These are phyloP conservation scores for Pterocles burchelli DNA, from an alignment of 2,113 vertebrate genomes.

Conservation along the genomic window DNA sequence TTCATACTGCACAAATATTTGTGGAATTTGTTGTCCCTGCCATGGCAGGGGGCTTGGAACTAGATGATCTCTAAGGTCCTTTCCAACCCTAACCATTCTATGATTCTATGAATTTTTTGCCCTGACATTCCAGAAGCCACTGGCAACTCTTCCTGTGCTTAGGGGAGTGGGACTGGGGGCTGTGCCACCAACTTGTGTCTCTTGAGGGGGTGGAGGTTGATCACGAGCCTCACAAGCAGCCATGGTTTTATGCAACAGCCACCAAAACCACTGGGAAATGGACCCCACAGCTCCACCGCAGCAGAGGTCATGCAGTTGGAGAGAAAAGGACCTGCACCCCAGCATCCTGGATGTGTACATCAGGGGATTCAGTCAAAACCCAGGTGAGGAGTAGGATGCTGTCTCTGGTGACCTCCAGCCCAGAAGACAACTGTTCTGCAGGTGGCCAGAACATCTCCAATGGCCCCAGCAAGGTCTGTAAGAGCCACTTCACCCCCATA, in stretches of 20 bases:
- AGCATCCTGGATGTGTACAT: background rate
- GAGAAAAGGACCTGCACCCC: background rate
- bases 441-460: too few relatives aligned
- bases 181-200: background rate
- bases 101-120: too few relatives aligned
- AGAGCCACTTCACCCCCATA: background rate
- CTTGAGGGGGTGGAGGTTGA: background rate
- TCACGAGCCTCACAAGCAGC: rapidly evolving
- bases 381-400: background rate
- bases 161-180: background rate
- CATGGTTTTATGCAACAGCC: background rate
- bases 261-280: background rate
- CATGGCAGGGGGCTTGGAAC: too few relatives aligned
- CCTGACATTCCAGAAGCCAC: background rate
- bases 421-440: background rate
- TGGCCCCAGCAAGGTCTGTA: background rate
- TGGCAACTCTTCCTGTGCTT: background rate
- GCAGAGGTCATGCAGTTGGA: background rate
- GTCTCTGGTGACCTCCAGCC: background rate
- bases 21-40: background rate
- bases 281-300: background rate
- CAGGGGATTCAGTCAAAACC: background rate
- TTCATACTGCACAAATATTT: background rate
- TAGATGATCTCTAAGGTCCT: too few relatives aligned
- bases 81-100: too few relatives aligned